These are phyloP conservation scores for Diplolepis rosae DNA, from an alignment of 2,888 invertebrate species.

Conservation along the genomic window DNA sequence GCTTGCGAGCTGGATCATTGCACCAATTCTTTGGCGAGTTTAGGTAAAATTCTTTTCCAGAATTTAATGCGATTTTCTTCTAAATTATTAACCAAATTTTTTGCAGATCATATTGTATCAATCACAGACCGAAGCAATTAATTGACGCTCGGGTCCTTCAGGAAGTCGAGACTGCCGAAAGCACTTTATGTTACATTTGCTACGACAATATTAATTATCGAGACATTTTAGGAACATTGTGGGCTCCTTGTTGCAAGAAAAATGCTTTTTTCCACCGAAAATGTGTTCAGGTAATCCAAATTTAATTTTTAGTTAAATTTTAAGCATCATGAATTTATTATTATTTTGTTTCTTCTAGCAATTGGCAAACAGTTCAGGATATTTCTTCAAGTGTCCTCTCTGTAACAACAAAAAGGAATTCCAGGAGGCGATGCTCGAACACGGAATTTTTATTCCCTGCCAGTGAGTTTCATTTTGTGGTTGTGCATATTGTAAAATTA, in stretches of 20 bases:
- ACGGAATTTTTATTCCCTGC: constrained; percentile 87
- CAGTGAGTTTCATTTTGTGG: constrained; percentile 76
- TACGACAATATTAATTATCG: constrained; percentile 77
- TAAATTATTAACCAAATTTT: background rate
- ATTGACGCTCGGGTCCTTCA: constrained; percentile 66
- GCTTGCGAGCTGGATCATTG: constrained; percentile 78
- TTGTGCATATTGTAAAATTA: too few relatives aligned
- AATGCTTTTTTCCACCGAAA: constrained; percentile 85
- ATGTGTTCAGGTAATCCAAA: constrained; percentile 79
- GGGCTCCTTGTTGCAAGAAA: constrained; percentile 85
- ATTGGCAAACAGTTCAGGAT: constrained; percentile 84
- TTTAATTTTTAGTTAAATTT: background rate
- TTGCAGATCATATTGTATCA: constrained; percentile 79
- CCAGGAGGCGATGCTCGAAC: constrained; percentile 77
- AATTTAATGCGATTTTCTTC: background rate
- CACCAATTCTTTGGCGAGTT: constrained; percentile 81
- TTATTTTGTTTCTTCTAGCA: constrained; percentile 73
- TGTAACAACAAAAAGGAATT: constrained; percentile 84
- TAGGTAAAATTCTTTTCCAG: constrained; percentile 61
- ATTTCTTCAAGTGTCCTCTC: constrained; percentile 89
- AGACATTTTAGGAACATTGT: constrained; percentile 75
- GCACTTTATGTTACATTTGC: constrained; percentile 81
- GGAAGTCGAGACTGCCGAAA: constrained; percentile 55
- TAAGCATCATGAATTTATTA: background rate
- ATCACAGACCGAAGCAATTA: constrained; percentile 77